Percentiles rank a stretch among this genome's conserved stretches.
These are phyloP conservation scores for Sebastes trivittatus DNA, from an alignment of 2,797 vertebrate species.

Conservation along the genomic window DNA sequence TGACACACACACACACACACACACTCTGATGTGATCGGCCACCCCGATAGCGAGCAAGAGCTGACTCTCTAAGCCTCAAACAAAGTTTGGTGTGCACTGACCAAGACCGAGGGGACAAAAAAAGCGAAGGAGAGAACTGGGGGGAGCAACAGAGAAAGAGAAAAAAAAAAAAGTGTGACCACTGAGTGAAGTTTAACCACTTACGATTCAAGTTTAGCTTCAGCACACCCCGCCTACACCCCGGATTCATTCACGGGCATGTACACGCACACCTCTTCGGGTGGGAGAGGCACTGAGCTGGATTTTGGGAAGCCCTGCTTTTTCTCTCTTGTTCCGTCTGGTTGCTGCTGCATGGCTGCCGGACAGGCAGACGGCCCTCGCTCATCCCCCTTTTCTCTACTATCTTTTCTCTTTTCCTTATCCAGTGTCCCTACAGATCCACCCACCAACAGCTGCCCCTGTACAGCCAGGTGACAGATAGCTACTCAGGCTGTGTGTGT, in stretches of 20 bases:
- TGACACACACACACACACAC: slow-evolving; percentile 23
- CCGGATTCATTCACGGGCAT: slow-evolving; percentile 65
- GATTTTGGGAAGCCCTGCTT: slow-evolving; percentile 76
- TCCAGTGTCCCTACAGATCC: slow-evolving; percentile 56
- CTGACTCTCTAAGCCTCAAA: slow-evolving; percentile 79
- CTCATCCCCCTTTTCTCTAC: slow-evolving; percentile 62
- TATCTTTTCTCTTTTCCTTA: slow-evolving; percentile 66
- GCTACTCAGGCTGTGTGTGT: slow-evolving; percentile 20
- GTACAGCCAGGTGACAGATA: slow-evolving; percentile 63
- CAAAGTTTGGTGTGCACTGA: slow-evolving; percentile 83
- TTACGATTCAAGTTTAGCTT: slow-evolving; percentile 79
- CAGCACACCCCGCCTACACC: slow-evolving; percentile 73
- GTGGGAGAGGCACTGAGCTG: slow-evolving; percentile 69
- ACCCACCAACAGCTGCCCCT: slow-evolving; percentile 52
- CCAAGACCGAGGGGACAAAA: slow-evolving; percentile 69
- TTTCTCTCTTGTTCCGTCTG: slow-evolving; percentile 77
- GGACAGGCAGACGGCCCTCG: slow-evolving; percentile 57
- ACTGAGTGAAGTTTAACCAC: slow-evolving; percentile 79
- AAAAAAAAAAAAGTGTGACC: slow-evolving; percentile 67
- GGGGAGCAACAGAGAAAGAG: slow-evolving; percentile 38
- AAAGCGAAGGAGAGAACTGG: slow-evolving; percentile 36
- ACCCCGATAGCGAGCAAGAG: slow-evolving; percentile 65
- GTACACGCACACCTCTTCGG: slow-evolving; percentile 59
- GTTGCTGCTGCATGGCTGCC: slow-evolving; percentile 68
- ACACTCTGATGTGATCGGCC: slow-evolving; percentile 71